Evolutionary conservation across 2,797 vertebrate genomes (phyloP).

Genomic region (Sebastes umbrosus): DNA sequence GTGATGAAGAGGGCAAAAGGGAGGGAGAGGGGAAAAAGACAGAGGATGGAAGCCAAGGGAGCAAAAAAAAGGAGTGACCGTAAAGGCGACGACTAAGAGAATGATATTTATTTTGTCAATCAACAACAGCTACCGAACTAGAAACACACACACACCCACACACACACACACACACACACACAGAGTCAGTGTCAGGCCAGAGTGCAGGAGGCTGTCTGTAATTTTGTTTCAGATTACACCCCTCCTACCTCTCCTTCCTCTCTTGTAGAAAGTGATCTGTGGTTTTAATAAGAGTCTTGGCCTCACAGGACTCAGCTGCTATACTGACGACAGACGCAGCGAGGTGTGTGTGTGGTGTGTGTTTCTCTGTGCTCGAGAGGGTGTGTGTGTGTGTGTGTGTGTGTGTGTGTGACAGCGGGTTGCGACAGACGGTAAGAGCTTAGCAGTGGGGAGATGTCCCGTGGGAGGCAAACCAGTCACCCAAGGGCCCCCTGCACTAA

Average conservation of each 20-base stretch:
- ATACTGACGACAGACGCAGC: conserved; percentile 88
- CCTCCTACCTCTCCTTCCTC: conserved; percentile 72
- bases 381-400: conserved; percentile 1
- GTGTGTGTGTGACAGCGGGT: conserved; percentile 83
- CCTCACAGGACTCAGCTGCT: conserved; percentile 97
- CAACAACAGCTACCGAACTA: conserved; percentile 32
- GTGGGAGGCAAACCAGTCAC: conserved; percentile 82
- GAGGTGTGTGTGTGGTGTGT: conserved; percentile 73
- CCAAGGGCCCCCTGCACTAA: conserved; percentile 83
- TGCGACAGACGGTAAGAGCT: conserved; percentile 80
- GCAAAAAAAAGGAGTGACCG: conserved; percentile 5
- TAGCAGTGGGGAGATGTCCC: conserved; percentile 74
- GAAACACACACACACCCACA: conserved; percentile 41
- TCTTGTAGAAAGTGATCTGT: conserved; percentile 95
- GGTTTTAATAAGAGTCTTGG: conserved; percentile 97
- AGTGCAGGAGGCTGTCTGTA: conserved; percentile 60
- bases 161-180: conserved; percentile 18
- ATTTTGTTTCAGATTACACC: conserved; percentile 74
- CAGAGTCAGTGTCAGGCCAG: conserved; percentile 42
- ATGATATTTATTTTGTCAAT: conserved; percentile 57
- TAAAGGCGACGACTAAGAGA: conserved; percentile 11
- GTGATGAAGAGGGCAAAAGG: conserved; percentile 36
- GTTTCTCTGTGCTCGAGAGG: conserved; percentile 47
- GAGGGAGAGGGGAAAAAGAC: neutral
- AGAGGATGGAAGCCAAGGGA: conserved; percentile 18